Evolutionary conservation across 2,888 invertebrate species (phyloP).

Genomic region (Lasioglossum marginatum): DNA sequence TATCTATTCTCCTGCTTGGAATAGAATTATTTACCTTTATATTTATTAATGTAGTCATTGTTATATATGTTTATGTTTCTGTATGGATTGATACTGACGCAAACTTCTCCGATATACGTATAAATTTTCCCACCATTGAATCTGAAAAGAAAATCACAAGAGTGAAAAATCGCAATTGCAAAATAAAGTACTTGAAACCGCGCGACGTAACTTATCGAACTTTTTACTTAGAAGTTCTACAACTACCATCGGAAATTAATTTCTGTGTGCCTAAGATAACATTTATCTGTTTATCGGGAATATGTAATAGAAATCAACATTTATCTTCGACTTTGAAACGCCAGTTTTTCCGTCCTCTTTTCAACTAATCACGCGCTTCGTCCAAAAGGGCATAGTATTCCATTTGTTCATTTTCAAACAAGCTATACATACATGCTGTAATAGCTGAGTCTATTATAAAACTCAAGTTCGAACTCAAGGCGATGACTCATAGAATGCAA

Average conservation of each 20-base stretch:
- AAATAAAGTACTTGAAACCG: background rate
- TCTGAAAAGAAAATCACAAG: slow-evolving; percentile 86
- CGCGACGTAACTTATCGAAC: background rate
- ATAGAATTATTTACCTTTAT: slow-evolving; percentile 88
- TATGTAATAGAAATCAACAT: slow-evolving; percentile 9
- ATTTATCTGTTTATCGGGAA: slow-evolving; percentile 43
- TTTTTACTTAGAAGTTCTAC: background rate
- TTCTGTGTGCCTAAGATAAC: slow-evolving; percentile 36
- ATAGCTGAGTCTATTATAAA: slow-evolving; percentile 12
- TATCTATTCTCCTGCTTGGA: background rate
- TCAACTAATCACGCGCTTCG: background rate
- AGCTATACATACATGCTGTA: background rate
- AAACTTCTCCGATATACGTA: slow-evolving; percentile 99
- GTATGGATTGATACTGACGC: slow-evolving; percentile 99
- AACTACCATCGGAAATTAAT: background rate
- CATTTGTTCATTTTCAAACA: background rate
- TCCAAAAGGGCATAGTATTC: background rate
- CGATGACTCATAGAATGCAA: slow-evolving; percentile 57
- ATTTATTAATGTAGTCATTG: slow-evolving; percentile 93
- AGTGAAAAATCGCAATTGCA: slow-evolving; percentile 1
- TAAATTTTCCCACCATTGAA: slow-evolving; percentile 96
- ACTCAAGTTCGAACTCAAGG: slow-evolving; percentile 37
- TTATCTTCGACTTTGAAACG: slow-evolving; percentile 2
- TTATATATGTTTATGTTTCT: slow-evolving; percentile 96
- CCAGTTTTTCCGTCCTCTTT: background rate